A percentile compares a stretch with the other conserved stretches of the same genome.
Conservation (phyloP, 2,797 vertebrate species). For the Xerus rutilus region DNA sequence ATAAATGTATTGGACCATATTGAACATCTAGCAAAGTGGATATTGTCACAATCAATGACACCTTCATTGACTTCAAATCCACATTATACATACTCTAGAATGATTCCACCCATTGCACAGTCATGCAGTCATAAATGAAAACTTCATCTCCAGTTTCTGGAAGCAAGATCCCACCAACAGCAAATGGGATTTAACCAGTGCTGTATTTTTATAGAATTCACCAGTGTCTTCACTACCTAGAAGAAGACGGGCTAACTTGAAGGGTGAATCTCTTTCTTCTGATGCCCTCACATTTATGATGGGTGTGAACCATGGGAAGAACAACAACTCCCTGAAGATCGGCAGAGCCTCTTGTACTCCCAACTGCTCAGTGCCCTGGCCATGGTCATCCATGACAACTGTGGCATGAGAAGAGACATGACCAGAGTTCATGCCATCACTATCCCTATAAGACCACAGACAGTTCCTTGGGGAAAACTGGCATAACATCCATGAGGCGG, state of each 20-base stretch:
- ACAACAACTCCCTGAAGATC: background rate
- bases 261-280: background rate
- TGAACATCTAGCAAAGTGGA: background rate
- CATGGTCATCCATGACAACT: background rate
- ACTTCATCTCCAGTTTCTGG: background rate
- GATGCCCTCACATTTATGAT: background rate
- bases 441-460: background rate
- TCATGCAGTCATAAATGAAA: background rate
- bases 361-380: background rate
- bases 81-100: background rate
- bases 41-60: background rate
- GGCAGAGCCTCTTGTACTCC: background rate
- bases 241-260: background rate
- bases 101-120: background rate
- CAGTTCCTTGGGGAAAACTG: background rate
- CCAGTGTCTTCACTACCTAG: background rate
- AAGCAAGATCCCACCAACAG: background rate
- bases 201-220: background rate
- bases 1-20: background rate
- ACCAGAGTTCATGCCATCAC: background rate
- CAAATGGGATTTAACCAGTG: background rate
- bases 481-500: rapidly evolving
- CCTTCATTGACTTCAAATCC: background rate
- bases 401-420: background rate
- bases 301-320: background rate